These are phyloP conservation scores for Noturus placidus DNA, from an alignment of 2,113 vertebrate species.

Conservation along the genomic window DNA sequence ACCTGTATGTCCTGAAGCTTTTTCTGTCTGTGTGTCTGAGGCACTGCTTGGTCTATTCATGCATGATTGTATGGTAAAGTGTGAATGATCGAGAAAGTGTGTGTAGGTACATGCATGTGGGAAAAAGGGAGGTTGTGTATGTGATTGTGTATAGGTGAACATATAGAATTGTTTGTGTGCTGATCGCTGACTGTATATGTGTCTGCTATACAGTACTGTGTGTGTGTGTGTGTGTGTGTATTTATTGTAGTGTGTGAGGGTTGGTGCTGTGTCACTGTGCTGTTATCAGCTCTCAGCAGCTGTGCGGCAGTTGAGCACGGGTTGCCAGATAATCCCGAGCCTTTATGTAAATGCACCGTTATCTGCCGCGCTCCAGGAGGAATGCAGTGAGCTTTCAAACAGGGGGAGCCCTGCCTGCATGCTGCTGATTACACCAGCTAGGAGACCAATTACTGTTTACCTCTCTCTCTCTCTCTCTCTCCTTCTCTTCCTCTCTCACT, in stretches of 20 bases:
- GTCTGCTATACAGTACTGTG: neutral
- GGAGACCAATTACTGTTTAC: constrained; percentile 55
- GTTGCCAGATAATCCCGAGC: constrained; percentile 73
- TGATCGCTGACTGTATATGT: constrained; percentile 36
- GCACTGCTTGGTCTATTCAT: neutral
- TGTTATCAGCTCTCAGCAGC: constrained; percentile 68
- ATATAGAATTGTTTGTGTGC: constrained; percentile 37
- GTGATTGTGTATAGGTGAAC: constrained; percentile 28
- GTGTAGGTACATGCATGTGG: neutral
- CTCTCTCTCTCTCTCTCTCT: constrained; percentile 2
- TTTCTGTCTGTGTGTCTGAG: neutral
- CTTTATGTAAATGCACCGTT: constrained; percentile 71
- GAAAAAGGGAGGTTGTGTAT: neutral
- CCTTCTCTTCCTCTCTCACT: neutral
- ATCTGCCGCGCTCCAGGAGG: constrained; percentile 63
- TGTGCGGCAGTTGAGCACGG: constrained; percentile 61
- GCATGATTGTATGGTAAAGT: constrained; percentile 12
- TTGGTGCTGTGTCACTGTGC: constrained; percentile 64
- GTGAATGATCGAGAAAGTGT: neutral
- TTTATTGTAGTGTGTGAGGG: constrained; percentile 52
- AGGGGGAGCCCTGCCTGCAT: constrained; percentile 66
- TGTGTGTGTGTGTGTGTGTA: constrained; percentile 41
- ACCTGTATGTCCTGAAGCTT: constrained; percentile 5
- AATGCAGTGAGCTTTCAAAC: constrained; percentile 61
- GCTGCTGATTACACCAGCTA: constrained; percentile 65